Evolutionary conservation across 37 sponge, comb jelly and placozoan genomes (phyloP).

Genomic region (Beroe forskalii): DNA sequence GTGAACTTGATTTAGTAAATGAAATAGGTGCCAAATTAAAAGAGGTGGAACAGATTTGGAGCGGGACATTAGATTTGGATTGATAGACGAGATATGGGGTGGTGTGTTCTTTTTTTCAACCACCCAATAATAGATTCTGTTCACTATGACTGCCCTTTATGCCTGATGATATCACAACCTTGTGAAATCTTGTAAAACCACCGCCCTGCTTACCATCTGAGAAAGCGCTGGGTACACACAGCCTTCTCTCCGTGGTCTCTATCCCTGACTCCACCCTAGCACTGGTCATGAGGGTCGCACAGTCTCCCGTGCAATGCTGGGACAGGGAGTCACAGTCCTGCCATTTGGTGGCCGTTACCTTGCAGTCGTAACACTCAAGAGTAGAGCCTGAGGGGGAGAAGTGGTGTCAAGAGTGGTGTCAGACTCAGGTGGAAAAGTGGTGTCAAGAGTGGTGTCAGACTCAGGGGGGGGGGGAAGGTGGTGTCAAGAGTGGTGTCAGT

Average conservation of each 20-base stretch:
- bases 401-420: no score
- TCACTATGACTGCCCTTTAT: background rate
- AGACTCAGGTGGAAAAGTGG: no score
- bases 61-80: no score
- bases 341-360: background rate
- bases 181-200: no score
- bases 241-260: background rate
- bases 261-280: background rate
- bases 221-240: slow-evolving; percentile 5
- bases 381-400: no score
- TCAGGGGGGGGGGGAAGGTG: no score
- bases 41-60: no score
- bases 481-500: no score
- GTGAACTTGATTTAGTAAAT: background rate
- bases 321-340: background rate
- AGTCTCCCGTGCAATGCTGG: background rate
- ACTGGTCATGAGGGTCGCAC: background rate
- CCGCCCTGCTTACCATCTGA: background rate
- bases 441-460: no score
- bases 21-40: background rate
- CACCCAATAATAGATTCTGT: no score
- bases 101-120: no score
- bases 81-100: no score
- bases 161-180: background rate
- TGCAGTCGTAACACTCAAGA: slow-evolving; percentile 2